Evolutionary conservation across 2,888 invertebrate species (phyloP).

Genomic region (Anoplius nigerrimus): DNA sequence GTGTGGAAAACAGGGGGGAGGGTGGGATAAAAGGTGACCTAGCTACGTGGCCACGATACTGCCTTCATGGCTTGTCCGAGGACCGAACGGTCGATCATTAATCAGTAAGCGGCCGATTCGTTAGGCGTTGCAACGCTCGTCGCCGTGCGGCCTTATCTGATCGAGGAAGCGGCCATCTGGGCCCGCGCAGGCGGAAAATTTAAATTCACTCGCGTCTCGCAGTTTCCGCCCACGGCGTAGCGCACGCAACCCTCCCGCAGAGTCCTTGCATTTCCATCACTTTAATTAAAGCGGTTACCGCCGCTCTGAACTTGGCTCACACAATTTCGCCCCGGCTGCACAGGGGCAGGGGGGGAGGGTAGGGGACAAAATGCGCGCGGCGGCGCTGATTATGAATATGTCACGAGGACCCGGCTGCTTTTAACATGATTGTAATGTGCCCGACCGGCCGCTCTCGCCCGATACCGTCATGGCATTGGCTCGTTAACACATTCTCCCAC

Average conservation of each 20-base stretch:
- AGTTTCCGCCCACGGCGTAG: background rate
- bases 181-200: slow-evolving; percentile 4
- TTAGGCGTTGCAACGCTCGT: background rate
- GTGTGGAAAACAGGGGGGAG: too few relatives aligned
- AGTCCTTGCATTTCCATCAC: slow-evolving; percentile 42
- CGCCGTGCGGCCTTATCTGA: background rate
- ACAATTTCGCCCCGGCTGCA: too few relatives aligned
- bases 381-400: background rate
- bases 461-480: background rate
- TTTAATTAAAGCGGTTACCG: slow-evolving; percentile 35
- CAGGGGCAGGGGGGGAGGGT: too few relatives aligned
- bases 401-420: background rate
- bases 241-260: slow-evolving; percentile 25
- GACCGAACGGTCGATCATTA: background rate
- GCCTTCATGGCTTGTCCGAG: background rate
- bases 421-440: background rate
- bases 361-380: background rate
- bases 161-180: background rate
- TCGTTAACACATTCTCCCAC: too few relatives aligned
- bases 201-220: slow-evolving; percentile 11
- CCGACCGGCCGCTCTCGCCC: background rate
- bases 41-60: too few relatives aligned
- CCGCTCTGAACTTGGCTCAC: too few relatives aligned
- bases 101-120: slow-evolving; percentile 1
- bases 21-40: too few relatives aligned